These are phyloP conservation scores for Ciconia nigra DNA, from an alignment of 2,797 vertebrate genomes.

Conservation along the genomic window DNA sequence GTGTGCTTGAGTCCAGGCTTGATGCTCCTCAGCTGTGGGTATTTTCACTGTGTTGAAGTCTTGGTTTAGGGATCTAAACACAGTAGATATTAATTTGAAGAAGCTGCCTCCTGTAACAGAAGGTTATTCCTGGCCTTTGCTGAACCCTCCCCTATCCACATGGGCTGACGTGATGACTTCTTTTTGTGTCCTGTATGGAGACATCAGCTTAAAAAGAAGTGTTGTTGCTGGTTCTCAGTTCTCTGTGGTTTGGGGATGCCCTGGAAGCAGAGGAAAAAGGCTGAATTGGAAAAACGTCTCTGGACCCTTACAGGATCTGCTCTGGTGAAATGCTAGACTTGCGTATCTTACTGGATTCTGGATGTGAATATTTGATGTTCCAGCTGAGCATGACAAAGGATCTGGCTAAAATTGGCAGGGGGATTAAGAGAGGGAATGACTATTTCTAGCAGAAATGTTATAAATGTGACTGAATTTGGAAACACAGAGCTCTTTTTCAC, in stretches of 20 bases:
- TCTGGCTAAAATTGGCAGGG: neutral
- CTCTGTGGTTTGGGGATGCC: neutral
- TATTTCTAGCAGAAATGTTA: neutral
- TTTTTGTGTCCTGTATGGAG: neutral
- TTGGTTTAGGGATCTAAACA: neutral
- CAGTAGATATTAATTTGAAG: neutral
- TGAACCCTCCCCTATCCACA: rapidly evolving
- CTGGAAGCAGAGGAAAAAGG: neutral
- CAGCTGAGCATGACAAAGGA: slow-evolving; percentile 4
- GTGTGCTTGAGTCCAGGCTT: neutral
- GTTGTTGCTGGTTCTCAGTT: rapidly evolving
- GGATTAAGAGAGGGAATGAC: neutral
- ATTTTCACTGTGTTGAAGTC: neutral
- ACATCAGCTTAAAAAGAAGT: neutral
- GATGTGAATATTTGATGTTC: slow-evolving; percentile 20
- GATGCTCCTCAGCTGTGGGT: neutral
- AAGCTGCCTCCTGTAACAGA: neutral
- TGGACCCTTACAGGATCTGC: neutral
- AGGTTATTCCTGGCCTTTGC: neutral
- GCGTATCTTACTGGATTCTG: neutral
- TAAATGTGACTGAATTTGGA: neutral
- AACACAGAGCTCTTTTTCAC: neutral
- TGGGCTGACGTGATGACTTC: neutral
- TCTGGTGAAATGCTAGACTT: neutral
- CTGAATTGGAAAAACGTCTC: neutral